phyloP scores from a whole-genome alignment of 2,113 vertebrate genomes.

The Cyprinodon variegatus region DNA sequence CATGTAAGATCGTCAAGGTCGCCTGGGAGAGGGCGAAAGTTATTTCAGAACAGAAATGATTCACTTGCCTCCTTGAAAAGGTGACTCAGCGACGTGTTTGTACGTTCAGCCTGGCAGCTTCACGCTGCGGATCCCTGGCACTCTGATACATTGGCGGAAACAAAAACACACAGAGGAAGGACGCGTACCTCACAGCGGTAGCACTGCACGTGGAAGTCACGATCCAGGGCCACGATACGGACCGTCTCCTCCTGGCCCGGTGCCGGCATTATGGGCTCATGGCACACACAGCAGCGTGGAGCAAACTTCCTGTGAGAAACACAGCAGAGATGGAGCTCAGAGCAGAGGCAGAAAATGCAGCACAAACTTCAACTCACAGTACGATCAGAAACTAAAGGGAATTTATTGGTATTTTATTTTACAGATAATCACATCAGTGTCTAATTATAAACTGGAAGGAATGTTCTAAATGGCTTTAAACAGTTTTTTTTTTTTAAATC shows the following conservation, averaged over 20 bases:
- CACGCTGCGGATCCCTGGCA: conserved; percentile 3
- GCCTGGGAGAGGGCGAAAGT: conserved; percentile 36
- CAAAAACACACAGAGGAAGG: neutral
- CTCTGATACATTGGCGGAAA: neutral
- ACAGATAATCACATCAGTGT: neutral
- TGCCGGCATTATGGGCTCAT: conserved; percentile 95
- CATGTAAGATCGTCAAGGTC: conserved; percentile 57
- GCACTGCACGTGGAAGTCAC: conserved; percentile 97
- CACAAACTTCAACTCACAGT: neutral
- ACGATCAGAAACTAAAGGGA: neutral
- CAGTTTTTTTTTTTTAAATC: too few species aligned
- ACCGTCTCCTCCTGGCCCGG: conserved; percentile 97
- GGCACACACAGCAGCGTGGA: conserved; percentile 95
- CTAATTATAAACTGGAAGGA: neutral
- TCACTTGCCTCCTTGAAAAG: conserved; percentile 24
- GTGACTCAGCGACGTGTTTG: conserved; percentile 23
- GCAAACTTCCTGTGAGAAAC: conserved; percentile 90
- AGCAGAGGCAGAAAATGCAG: neutral
- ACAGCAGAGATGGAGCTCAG: conserved; percentile 1
- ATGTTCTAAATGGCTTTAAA: too few species aligned
- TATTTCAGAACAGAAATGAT: conserved; percentile 52
- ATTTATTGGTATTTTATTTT: neutral
- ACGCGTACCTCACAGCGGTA: conserved; percentile 94
- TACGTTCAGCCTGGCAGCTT: neutral
- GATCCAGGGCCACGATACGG: conserved; percentile 96